Percentiles rank a stretch among this genome's conserved stretches.
Evolutionary conservation across 2,113 vertebrate genomes (phyloP).

Genomic region (Saguinus imperator): DNA sequence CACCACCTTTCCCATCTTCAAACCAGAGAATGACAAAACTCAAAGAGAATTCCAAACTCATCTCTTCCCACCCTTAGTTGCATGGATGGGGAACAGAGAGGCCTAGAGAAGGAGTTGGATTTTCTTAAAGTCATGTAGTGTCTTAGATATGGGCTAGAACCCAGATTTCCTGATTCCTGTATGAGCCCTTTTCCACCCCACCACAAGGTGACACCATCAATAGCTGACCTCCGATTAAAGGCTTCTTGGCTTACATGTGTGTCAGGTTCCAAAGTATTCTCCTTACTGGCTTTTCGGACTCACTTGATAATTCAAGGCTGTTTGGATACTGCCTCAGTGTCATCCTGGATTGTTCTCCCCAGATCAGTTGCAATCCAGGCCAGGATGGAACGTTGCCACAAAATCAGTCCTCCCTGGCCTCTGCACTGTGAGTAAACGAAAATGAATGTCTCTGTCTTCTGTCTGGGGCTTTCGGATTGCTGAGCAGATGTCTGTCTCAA

Average conservation of each 20-base stretch:
- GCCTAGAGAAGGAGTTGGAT: conserved; percentile 30
- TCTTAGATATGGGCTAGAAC: conserved; percentile 27
- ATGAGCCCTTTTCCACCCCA: conserved; percentile 31
- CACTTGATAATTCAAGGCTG: conserved; percentile 49
- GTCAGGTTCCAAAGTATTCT: conserved; percentile 60
- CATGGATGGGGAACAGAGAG: conserved; percentile 1
- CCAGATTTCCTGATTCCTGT: conserved; percentile 60
- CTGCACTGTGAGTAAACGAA: conserved; percentile 62
- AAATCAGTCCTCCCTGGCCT: conserved; percentile 55
- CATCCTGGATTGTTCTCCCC: conserved; percentile 64
- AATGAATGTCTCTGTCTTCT: conserved; percentile 72
- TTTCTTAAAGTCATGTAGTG: conserved; percentile 57
- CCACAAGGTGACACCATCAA: conserved; percentile 49
- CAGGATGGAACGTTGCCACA: conserved; percentile 66
- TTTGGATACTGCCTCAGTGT: conserved; percentile 61
- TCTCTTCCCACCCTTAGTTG: not conserved
- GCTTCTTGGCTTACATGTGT: conserved; percentile 46
- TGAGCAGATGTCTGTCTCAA: conserved; percentile 68
- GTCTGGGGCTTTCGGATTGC: conserved; percentile 62
- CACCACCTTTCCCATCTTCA: conserved; percentile 4
- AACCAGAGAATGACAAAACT: not conserved
- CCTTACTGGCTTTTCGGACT: conserved; percentile 47
- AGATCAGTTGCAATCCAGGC: conserved; percentile 54
- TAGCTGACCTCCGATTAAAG: conserved; percentile 50
- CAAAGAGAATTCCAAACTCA: not conserved